A percentile compares a stretch with the other conserved stretches of the same genome.
Conservation (phyloP, 2,888 invertebrate genomes). For the Drosophila mimetica region DNA sequence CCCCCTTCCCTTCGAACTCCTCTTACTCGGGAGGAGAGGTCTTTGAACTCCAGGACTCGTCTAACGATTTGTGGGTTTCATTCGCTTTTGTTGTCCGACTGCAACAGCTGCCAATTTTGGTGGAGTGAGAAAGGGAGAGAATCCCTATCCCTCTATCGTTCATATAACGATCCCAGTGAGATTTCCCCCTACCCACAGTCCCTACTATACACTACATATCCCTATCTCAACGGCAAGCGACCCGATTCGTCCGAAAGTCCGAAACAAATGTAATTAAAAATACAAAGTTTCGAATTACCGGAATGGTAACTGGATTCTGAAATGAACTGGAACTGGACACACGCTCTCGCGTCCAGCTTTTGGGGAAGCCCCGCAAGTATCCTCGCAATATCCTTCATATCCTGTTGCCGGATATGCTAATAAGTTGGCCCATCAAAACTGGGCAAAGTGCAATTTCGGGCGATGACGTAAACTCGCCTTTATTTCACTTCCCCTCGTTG, state of each 20-base stretch:
- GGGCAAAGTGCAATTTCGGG: constrained; percentile 70
- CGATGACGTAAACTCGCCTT: constrained; percentile 70
- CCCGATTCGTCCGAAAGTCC: constrained; percentile 37
- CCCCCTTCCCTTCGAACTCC: constrained; percentile 18
- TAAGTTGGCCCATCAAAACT: constrained; percentile 59
- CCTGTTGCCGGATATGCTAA: constrained; percentile 78
- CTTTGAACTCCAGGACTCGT: constrained; percentile 64
- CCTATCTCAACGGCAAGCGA: constrained; percentile 8
- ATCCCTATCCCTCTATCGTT: constrained; percentile 28
- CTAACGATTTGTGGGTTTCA: constrained; percentile 63
- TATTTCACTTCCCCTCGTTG: constrained; percentile 26
- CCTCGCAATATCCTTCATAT: constrained; percentile 42
- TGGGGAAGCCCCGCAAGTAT: constrained; percentile 59
- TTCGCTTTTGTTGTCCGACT: constrained; percentile 40
- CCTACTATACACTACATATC: constrained; percentile 1
- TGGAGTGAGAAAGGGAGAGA: constrained; percentile 6
- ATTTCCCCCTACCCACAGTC: constrained; percentile 23
- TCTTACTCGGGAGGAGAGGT: constrained; percentile 53
- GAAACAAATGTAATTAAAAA: constrained; percentile 74
- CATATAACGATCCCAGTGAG: constrained; percentile 28
- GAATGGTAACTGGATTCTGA: constrained; percentile 45
- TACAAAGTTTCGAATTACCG: constrained; percentile 71
- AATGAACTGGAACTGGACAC: constrained; percentile 35
- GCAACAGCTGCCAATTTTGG: constrained; percentile 41
- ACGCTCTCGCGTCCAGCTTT: constrained; percentile 51